These are phyloP conservation scores for Gulo gulo DNA, from an alignment of 2,113 vertebrate genomes.

Conservation along the genomic window DNA sequence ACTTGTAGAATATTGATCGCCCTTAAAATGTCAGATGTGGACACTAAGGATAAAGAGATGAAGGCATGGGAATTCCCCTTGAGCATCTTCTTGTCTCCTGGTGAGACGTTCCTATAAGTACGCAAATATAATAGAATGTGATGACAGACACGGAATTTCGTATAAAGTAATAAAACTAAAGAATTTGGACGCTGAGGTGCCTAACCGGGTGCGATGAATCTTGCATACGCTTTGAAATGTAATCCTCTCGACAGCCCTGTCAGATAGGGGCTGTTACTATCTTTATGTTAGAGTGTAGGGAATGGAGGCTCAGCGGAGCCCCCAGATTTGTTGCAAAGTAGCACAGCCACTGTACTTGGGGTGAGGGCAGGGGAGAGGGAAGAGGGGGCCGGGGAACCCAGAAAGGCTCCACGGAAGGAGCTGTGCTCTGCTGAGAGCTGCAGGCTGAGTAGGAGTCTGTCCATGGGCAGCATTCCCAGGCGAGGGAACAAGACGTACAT, in stretches of 20 bases:
- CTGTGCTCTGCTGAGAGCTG: background rate
- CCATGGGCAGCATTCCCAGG: background rate
- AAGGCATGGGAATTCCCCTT: background rate
- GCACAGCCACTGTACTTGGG: background rate
- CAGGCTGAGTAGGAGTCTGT: background rate
- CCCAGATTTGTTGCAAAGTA: background rate
- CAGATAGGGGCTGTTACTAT: background rate
- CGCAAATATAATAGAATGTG: background rate
- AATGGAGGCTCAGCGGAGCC: background rate
- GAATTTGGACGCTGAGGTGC: background rate
- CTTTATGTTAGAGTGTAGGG: background rate
- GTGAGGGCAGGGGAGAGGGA: rapidly evolving
- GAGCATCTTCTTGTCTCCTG: background rate
- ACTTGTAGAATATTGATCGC: background rate
- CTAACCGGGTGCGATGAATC: background rate
- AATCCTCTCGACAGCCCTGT: background rate
- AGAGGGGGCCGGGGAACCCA: background rate
- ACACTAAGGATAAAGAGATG: background rate
- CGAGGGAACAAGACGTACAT: background rate
- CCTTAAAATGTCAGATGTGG: background rate
- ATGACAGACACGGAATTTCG: background rate
- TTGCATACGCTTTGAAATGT: background rate
- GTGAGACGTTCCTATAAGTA: background rate
- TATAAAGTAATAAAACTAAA: background rate
- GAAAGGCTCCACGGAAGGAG: background rate